Percentiles rank a stretch among this genome's conserved stretches.
Conservation (phyloP, 2,113 vertebrate genomes). For the Rhineura floridana region DNA sequence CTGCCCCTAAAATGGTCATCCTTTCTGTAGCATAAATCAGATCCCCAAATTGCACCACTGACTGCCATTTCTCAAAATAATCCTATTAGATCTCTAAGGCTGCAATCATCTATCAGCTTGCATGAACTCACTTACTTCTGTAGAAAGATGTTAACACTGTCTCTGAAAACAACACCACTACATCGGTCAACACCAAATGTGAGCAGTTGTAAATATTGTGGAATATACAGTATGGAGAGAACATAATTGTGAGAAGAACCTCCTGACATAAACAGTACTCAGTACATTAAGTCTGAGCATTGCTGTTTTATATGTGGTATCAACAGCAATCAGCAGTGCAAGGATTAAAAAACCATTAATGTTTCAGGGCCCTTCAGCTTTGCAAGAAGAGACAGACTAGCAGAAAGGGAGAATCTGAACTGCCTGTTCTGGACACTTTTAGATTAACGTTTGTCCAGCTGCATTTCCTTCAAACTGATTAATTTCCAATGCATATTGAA, state of each 20-base stretch:
- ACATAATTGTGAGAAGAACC: background rate
- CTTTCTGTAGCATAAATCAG: background rate
- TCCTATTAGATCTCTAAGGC: background rate
- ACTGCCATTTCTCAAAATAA: background rate
- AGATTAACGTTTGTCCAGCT: conserved; percentile 56
- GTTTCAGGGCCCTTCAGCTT: conserved; percentile 5
- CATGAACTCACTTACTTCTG: background rate
- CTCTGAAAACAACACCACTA: background rate
- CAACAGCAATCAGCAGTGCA: background rate
- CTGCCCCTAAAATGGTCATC: too few relatives aligned
- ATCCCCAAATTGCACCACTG: background rate
- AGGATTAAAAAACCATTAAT: conserved; percentile 64
- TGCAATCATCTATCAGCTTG: background rate
- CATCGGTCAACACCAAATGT: background rate
- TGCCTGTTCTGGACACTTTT: conserved; percentile 52
- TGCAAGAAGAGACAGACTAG: background rate
- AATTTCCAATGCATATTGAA: conserved; percentile 58
- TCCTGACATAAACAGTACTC: background rate
- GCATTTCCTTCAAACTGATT: conserved; percentile 69
- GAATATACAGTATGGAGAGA: background rate
- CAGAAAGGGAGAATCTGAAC: conserved; percentile 48
- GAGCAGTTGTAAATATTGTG: background rate
- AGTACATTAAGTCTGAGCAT: background rate
- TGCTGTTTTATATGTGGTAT: accelerated
- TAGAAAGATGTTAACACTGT: background rate